Base-by-base conservation (phyloP, 1,140 invertebrate genomes). In the Papilio xuthus region DNA sequence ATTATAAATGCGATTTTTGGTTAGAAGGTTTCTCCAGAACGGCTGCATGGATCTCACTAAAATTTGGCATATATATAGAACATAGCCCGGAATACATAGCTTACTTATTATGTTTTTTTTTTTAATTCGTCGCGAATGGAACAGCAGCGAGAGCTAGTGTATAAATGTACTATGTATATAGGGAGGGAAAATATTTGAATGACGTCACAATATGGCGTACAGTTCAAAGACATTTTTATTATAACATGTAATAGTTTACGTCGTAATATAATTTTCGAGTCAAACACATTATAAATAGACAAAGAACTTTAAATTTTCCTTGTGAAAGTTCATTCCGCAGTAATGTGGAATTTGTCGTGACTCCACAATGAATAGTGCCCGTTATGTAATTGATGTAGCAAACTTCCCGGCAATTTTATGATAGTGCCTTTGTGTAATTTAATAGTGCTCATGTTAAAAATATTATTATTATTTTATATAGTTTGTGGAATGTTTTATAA, bases 391-490 rank as follows among this genome's bases (percentile, higher is more conserved):
- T 67, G 60, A 67, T 67, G 60, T 67, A 15, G 60, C 60, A 67
- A 67, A 67, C 23, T 67, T 67, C 60, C 60, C 60, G 60, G 60
- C 60, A 67, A 67, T 67, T 67, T 67, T 67, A 67, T 67, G 60
- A 67, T 67, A 67, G 60, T 67, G 60, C 60, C 60, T 67, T 67
- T 67, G 60, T 67, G 60, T 67, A 67, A 67, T 67, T 67, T 67
- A 67, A 67, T 67, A 67, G 60, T 13, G 15, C 15, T 67, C 15
- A 28, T 4, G 60, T 67, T 67, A 67, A 13, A 23, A 20, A 56
- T 7, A 60, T 3, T 28, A 67, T 67, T 67, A 26, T 67, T 28
- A 67, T 67, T 67, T 67, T 67, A 67, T 67, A 8, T 28, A 28
- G 26, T 32, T 32, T 13, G 4, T 28, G 26, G 4, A 67, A 63